Base-by-base conservation (phyloP, 2,797 vertebrate genomes). In the Pteropus rufus region DNA sequence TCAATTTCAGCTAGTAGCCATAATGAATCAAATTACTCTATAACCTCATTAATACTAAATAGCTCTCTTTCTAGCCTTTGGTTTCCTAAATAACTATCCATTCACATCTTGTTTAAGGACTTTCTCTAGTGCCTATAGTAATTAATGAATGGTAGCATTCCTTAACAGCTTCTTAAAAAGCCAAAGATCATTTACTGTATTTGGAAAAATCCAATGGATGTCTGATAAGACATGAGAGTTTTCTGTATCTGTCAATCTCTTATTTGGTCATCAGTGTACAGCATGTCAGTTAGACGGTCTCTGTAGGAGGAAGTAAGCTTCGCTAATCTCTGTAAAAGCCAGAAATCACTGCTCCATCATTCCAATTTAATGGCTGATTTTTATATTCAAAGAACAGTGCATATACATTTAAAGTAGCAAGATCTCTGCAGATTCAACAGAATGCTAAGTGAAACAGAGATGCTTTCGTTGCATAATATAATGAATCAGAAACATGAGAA, bases 401-500 rank as follows among this genome's bases (percentile, higher is more conserved):
- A 85, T 97, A 97, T 94, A 98, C 85, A 97, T 98, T 95, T 96
- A 96, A 98, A 95, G 54, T 96, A 94, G 96, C 70, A 95, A 93
- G 92, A 89, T 97, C 97, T 92, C 96, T 96, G 96, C 97, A 97
- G 91, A 97, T 97, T 98, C 97, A 97, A 95, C 93, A 93, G 95
- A 97, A 97, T 97, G 73, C 77, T 97, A 96, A 98, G 91, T 89
- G 90, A 98, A 97, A 98, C 92, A 97, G 91, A 97, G 94, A 95
- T 89, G 89, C 91, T 98, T 98, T 98, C 23, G 0, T 60, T 91
- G 95, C 95, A 97, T 1, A 18, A 85, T 89, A 96, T 97, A 97
- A 93, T 97, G 97, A 98, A 98, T 97, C 89, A 94, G 97, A 97
- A 98, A 97, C 96, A 96, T 49, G 89, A 95, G 95, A 87, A 96